These are phyloP conservation scores for Brachyptera putata DNA, from an alignment of 2,888 invertebrate species.

Conservation along the genomic window DNA sequence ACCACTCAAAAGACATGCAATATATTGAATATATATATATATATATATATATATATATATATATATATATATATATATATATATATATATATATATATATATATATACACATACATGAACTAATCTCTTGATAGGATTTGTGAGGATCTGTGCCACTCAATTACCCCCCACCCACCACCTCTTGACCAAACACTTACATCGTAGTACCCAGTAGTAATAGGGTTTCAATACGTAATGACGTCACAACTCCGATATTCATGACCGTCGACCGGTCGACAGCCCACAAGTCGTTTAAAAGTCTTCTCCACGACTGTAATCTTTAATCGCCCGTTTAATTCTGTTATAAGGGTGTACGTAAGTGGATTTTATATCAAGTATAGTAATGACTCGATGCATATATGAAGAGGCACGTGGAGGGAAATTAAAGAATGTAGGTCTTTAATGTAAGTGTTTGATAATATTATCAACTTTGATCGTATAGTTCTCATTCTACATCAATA, in stretches of 20 bases:
- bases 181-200: neutral
- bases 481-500: too few species aligned
- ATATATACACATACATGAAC: too few species aligned
- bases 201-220: conserved; percentile 21
- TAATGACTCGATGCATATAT: too few species aligned
- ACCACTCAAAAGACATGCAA: too few species aligned
- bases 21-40: too few species aligned
- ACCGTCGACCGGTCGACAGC: neutral
- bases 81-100: too few species aligned
- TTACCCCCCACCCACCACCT: conserved; percentile 22
- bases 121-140: conserved; percentile 33
- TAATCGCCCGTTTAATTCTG: conserved; percentile 2
- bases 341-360: neutral
- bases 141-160: conserved; percentile 28
- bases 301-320: neutral
- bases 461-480: too few species aligned
- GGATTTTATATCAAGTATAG: neutral
- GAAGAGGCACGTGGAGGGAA: too few species aligned
- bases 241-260: conserved; percentile 3
- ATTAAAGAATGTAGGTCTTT: too few species aligned
- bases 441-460: too few species aligned
- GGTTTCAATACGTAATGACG: conserved; percentile 26
- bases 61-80: too few species aligned
- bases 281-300: neutral
- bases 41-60: too few species aligned